phyloP scores from a whole-genome alignment of 2,113 vertebrate species.

The Calyptommatus sinebrachiatus region DNA sequence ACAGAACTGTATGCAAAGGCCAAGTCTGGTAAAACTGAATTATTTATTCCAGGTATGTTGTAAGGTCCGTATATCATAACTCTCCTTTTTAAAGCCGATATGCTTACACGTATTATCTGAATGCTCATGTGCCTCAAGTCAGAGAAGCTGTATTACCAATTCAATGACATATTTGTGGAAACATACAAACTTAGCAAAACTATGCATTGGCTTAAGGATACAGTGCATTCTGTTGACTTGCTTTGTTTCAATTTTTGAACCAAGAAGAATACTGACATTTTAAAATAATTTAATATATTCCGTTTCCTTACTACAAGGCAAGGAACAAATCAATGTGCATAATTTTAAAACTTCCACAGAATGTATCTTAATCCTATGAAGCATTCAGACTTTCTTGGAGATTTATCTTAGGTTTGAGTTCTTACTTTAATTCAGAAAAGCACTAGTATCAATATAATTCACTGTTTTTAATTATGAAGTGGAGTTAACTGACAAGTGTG shows the following conservation, averaged over 20 bases:
- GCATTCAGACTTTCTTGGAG: background rate
- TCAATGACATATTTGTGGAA: conserved; percentile 2
- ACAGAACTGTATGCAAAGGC: conserved; percentile 46
- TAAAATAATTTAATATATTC: background rate
- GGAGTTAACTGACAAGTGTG: background rate
- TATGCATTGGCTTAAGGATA: conserved; percentile 59
- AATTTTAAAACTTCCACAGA: background rate
- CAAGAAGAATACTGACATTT: background rate
- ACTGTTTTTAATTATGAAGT: background rate
- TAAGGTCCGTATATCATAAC: conserved; percentile 25
- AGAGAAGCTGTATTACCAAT: conserved; percentile 1
- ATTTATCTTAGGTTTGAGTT: background rate
- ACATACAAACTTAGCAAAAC: conserved; percentile 48
- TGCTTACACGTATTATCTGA: background rate
- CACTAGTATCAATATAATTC: background rate
- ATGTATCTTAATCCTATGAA: conserved; percentile 28
- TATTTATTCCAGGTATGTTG: conserved; percentile 29
- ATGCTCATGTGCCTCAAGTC: conserved; percentile 8
- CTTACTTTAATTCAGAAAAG: background rate
- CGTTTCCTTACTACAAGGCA: background rate
- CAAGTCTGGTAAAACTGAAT: conserved; percentile 52
- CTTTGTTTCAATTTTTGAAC: background rate
- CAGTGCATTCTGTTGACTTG: conserved; percentile 1
- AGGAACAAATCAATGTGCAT: conserved; percentile 20
- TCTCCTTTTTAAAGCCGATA: conserved; percentile 33